Percentiles rank a stretch among this genome's conserved stretches.
phyloP scores from a whole-genome alignment of 2,113 vertebrate genomes.

The Pristiophorus japonicus region DNA sequence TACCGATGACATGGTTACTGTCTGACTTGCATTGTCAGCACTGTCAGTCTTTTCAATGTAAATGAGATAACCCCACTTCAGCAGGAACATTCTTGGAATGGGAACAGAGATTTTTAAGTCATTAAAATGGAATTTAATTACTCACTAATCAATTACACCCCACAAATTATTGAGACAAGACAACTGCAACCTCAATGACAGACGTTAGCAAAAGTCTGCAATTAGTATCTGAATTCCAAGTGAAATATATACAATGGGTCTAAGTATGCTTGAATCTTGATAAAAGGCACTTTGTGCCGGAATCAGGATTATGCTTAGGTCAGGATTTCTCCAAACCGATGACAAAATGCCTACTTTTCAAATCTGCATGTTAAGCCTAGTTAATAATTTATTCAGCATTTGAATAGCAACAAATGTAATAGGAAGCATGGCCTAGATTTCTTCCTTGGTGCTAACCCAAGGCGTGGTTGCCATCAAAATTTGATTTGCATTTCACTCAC shows the following conservation, averaged over 20 bases:
- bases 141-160: neutral
- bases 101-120: neutral
- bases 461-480: neutral
- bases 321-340: neutral
- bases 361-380: neutral
- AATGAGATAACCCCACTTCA: neutral
- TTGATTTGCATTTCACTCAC: neutral
- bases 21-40: neutral
- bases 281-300: neutral
- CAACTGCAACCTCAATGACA: neutral
- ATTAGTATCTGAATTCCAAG: neutral
- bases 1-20: neutral
- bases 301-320: neutral
- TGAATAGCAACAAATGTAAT: neutral
- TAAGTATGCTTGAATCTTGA: neutral
- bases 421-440: neutral
- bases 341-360: neutral
- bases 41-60: neutral
- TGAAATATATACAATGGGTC: neutral
- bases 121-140: constrained; percentile 15
- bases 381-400: neutral
- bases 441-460: neutral
- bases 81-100: neutral
- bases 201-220: neutral
- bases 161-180: neutral